phyloP scores from a whole-genome alignment of 2,113 vertebrate species.

The Lontra canadensis region DNA sequence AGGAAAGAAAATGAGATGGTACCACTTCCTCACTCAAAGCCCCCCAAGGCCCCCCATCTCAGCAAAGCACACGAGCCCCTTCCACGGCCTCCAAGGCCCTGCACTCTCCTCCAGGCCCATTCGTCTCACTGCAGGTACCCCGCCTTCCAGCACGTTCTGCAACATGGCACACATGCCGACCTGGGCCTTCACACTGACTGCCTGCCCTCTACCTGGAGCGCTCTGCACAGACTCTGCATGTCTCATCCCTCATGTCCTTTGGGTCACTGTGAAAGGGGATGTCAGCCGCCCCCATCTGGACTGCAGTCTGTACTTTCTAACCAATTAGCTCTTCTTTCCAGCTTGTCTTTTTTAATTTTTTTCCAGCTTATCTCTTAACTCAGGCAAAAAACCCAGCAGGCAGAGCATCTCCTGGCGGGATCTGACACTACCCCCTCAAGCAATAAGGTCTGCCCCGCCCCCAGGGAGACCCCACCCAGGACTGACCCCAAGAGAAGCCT shows the following conservation, averaged over 20 bases:
- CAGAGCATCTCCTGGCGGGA: background rate
- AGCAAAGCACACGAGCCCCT: background rate
- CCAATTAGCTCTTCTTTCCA: background rate
- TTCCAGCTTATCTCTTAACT: background rate
- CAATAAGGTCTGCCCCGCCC: background rate
- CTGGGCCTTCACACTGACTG: background rate
- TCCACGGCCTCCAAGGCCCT: background rate
- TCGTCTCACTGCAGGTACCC: background rate
- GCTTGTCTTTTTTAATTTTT: background rate
- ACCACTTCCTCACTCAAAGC: background rate
- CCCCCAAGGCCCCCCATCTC: too few species aligned
- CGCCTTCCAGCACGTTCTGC: too few species aligned
- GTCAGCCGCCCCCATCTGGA: background rate
- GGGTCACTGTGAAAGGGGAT: background rate
- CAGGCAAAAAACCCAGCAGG: background rate
- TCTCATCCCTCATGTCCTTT: background rate
- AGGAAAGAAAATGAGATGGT: background rate
- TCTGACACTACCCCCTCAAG: background rate
- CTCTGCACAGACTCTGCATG: background rate
- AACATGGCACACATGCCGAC: background rate
- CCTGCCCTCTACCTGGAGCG: background rate
- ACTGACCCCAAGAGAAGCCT: background rate
- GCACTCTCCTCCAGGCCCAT: background rate
- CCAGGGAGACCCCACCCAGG: background rate
- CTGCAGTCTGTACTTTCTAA: background rate